A percentile compares a stretch with the other conserved stretches of the same genome.
These are phyloP conservation scores for Pogonomyrmex barbatus DNA, from an alignment of 1,140 invertebrate genomes.

Conservation along the genomic window DNA sequence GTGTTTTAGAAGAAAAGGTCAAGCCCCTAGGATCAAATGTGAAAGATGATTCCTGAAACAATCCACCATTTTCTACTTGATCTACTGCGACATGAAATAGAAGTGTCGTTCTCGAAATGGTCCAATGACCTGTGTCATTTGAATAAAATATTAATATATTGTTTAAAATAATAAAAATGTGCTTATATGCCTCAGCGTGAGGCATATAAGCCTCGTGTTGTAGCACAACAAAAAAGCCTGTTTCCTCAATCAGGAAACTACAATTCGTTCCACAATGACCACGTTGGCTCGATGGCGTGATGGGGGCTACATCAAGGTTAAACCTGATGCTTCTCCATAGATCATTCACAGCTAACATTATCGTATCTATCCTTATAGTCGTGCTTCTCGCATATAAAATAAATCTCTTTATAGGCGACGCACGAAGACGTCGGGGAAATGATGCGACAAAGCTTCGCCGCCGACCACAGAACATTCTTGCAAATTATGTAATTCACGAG, in stretches of 20 bases:
- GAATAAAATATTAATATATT: background rate
- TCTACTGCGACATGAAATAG: background rate
- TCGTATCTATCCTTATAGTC: slow-evolving; percentile 17
- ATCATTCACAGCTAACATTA: background rate
- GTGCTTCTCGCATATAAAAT: background rate
- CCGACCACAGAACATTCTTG: slow-evolving; percentile 30
- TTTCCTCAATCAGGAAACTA: slow-evolving; percentile 66
- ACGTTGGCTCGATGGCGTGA: slow-evolving; percentile 56
- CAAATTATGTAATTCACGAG: slow-evolving; percentile 46
- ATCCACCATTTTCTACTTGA: background rate
- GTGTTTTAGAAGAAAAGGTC: slow-evolving; percentile 1
- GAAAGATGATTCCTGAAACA: slow-evolving; percentile 17
- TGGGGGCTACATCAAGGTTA: slow-evolving; percentile 57
- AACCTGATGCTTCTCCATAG: slow-evolving; percentile 27
- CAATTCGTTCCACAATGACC: slow-evolving; percentile 54
- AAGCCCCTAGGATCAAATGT: background rate
- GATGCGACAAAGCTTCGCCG: slow-evolving; percentile 43
- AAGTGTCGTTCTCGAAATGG: slow-evolving; percentile 5
- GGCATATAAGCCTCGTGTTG: slow-evolving; percentile 13
- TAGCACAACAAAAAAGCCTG: slow-evolving; percentile 54
- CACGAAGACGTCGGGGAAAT: slow-evolving; percentile 23
- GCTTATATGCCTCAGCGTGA: slow-evolving; percentile 4
- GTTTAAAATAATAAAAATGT: background rate
- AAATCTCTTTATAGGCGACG: background rate
- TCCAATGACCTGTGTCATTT: background rate